Base-by-base conservation (phyloP, 2,888 invertebrate species). In the Eristalinus sepulchralis region DNA sequence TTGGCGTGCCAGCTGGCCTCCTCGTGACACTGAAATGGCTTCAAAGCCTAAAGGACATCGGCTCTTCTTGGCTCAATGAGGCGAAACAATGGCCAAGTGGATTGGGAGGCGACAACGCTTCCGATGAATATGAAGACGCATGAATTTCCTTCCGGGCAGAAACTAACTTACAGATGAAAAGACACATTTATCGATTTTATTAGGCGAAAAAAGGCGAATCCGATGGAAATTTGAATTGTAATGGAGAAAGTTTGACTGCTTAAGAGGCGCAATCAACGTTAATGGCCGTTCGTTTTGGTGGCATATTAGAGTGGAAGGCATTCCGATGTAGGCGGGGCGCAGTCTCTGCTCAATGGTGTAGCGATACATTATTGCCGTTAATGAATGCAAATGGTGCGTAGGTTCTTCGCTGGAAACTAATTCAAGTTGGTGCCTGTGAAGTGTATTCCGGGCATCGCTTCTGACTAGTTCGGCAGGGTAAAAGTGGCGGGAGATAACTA, bases 191-290 rank as follows among this genome's bases (percentile, higher is more conserved):
- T 71, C 55, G 39, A 59, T 59, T 59, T 71, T 71, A 36, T 71
- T 71, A 24, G 57, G 34, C 53, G 55, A 55, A 34, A 33, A 70
- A 57, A 39, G 24, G 57, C 36, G 24, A 22, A 62, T 73, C 36
- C 36, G 57, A 63, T 57, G 27, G 53, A 68, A 78, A 78, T 78
- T 78, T 64, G 39, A 78, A 78, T 78, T 64, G 71, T 71, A 33
- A 66, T 79, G 64, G 71, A 11, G 6, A 24, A 71, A 79, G 71
- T 72, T 79, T 59, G 78, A 60, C 67, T n/a, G 64, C 22, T 39
- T 36, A 34, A 70, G 70, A 57, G 68, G 39, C 33, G 24, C 63
- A 70, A 78, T 70, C 63, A 79, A 59, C 53, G 71, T 47, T 79
- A 71, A 79, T 47, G 57, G 79, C 27, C 71, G n/a, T 70, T 64